Base-by-base conservation (phyloP, 2,888 invertebrate genomes). In the Leptothorax acervorum region DNA sequence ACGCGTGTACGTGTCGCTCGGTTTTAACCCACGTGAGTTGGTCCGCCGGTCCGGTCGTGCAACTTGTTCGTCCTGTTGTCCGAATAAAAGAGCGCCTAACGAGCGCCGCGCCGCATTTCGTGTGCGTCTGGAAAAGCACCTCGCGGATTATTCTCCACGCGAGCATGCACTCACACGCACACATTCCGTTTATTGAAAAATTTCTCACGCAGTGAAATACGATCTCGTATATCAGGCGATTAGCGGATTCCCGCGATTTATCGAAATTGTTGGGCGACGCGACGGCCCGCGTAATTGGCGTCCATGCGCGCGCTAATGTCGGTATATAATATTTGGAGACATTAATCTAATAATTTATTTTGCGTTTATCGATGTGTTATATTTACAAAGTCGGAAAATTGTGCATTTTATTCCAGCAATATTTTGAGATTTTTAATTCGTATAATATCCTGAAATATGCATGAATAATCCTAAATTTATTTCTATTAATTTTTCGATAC, bases 81-180 rank as follows among this genome's bases (percentile, higher is more conserved):
- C 31, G n/a, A 3, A 79, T 60, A 71, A 81, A 71, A 51, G 71
- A 39, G 66, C 78, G 65, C 75, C 86, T 79, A 85, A 85, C 82
- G 84, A 84, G 65, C 60, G 60, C 35, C 57, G 75, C 48, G 63
- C n/a, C 62, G 83, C 70, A 42, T 57, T 55, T 78, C 82, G 88
- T 73, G 84, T 68, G 84, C 73, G 83, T 83, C 66, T 84, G 81
- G 82, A 70, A 82, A 83, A 76, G 75, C 84, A 23, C 81, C 23
- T 48, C 79, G 79, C 48, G 71, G 31, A 71, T 79, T 79, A 79
- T 79, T 79, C 60, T 60, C 48, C 48, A 35, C 12, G 79, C 57
- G 68, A 53, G 68, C 42, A n/a, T 60, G 79, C 48, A 23, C 23
- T 23, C 23, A 23, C 23, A 23, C 23, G 23, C 23, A 23, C 23